A percentile compares a stretch with the other conserved stretches of the same genome.
Conservation (phyloP, 2,797 vertebrate genomes). For the Phylloscopus collybita region DNA sequence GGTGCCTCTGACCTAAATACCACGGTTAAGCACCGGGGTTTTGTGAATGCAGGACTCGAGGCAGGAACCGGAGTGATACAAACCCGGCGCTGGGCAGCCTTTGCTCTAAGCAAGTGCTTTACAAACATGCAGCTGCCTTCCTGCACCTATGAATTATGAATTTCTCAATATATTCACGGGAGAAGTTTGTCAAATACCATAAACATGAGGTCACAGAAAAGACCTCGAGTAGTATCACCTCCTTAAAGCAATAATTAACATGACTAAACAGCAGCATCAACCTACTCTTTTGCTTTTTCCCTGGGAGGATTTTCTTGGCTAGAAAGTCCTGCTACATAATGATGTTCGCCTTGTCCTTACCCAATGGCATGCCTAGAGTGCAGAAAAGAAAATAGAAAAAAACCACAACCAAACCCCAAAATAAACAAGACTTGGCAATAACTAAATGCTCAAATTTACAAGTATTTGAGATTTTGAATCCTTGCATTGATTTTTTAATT, state of each 20-base stretch:
- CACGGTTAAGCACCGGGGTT: not conserved
- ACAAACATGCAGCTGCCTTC: fast-evolving
- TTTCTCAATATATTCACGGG: not conserved
- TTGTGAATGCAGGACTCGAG: not conserved
- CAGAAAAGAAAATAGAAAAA: not conserved
- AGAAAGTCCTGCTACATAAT: not conserved
- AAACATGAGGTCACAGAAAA: not conserved
- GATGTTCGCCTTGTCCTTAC: not conserved
- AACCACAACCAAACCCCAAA: fast-evolving
- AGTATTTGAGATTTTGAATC: not conserved
- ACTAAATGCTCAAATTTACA: not conserved
- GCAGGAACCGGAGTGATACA: not conserved
- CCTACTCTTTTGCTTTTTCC: not conserved
- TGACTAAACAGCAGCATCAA: not conserved
- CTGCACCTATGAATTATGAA: not conserved
- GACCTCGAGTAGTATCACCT: not conserved
- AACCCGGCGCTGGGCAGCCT: not conserved
- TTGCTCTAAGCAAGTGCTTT: not conserved
- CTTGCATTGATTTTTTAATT: not conserved
- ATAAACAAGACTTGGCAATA: not conserved
- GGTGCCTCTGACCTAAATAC: slow-evolving; percentile 35
- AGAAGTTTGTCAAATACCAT: not conserved
- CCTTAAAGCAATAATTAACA: not conserved
- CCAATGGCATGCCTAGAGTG: not conserved
- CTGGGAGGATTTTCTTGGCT: not conserved